Conservation (phyloP, 2,797 vertebrate species). For the Danio aesculapii region DNA sequence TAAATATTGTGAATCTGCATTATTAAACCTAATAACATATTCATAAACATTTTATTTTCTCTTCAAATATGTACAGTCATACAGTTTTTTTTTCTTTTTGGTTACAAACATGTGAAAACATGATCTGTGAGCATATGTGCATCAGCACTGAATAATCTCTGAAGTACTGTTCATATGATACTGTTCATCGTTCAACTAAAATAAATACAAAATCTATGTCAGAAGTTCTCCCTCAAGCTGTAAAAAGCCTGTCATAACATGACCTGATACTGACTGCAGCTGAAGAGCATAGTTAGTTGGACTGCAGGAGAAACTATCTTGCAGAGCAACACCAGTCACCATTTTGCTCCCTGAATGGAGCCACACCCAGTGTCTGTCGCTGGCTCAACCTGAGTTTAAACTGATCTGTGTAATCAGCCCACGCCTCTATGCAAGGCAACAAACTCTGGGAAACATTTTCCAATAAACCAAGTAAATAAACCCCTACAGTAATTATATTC, state of each 20-base stretch:
- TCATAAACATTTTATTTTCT: background rate
- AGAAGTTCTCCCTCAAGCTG: conserved; percentile 30
- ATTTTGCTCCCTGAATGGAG: conserved; percentile 32
- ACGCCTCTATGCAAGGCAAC: background rate
- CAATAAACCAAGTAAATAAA: background rate
- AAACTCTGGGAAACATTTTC: conserved; percentile 19
- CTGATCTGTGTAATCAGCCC: conserved; percentile 37
- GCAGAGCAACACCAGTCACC: conserved; percentile 15
- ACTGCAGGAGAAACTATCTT: conserved; percentile 5
- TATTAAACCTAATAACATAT: background rate
- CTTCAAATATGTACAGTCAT: background rate
- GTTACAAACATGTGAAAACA: background rate
- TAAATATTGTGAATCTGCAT: background rate
- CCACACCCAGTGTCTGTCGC: conserved; percentile 33
- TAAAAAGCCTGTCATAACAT: conserved; percentile 34
- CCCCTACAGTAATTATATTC: background rate
- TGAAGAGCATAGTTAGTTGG: background rate
- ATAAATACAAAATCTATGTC: background rate
- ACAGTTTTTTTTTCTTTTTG: background rate
- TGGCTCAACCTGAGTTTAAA: conserved; percentile 22
- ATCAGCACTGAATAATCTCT: background rate
- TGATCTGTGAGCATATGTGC: background rate
- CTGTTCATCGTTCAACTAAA: background rate
- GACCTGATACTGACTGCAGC: conserved; percentile 5
- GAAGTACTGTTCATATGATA: background rate